Conservation (phyloP, 1,140 invertebrate genomes). For the Rhynchophorus ferrugineus region DNA sequence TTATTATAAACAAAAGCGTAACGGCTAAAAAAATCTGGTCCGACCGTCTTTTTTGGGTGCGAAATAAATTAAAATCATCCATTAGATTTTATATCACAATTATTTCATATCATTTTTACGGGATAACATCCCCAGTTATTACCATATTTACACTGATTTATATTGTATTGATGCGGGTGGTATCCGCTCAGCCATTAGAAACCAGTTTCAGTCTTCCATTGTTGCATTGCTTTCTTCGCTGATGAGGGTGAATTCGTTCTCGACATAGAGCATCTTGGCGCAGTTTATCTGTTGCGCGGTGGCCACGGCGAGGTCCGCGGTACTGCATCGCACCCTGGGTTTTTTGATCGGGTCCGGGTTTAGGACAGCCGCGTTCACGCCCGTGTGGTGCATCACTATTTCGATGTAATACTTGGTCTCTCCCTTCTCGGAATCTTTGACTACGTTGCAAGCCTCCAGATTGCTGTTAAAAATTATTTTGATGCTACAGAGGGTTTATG, state of each 20-base stretch:
- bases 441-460: conserved; percentile 52
- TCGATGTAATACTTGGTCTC: conserved; percentile 64
- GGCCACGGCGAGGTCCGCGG: conserved; percentile 66
- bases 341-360: conserved; percentile 51
- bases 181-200: too few relatives aligned
- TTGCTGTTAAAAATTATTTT: conserved; percentile 37
- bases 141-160: too few relatives aligned
- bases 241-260: conserved; percentile 55
- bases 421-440: conserved; percentile 44
- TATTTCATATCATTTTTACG: too few relatives aligned
- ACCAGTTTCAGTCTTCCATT: conserved; percentile 40
- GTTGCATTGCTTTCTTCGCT: conserved; percentile 35
- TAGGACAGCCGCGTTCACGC: conserved; percentile 38
- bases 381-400: conserved; percentile 58
- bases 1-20: too few relatives aligned
- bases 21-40: too few relatives aligned
- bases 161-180: too few relatives aligned
- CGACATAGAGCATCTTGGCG: conserved; percentile 78
- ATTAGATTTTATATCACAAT: too few relatives aligned
- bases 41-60: too few relatives aligned
- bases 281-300: conserved; percentile 68
- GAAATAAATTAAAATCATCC: too few relatives aligned
- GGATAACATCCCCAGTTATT: too few relatives aligned
- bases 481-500: neutral
- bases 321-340: conserved; percentile 78